Percentiles rank a stretch among this genome's conserved stretches.
These are phyloP conservation scores for Aphyosemion australe DNA, from an alignment of 2,113 vertebrate genomes.

Conservation along the genomic window DNA sequence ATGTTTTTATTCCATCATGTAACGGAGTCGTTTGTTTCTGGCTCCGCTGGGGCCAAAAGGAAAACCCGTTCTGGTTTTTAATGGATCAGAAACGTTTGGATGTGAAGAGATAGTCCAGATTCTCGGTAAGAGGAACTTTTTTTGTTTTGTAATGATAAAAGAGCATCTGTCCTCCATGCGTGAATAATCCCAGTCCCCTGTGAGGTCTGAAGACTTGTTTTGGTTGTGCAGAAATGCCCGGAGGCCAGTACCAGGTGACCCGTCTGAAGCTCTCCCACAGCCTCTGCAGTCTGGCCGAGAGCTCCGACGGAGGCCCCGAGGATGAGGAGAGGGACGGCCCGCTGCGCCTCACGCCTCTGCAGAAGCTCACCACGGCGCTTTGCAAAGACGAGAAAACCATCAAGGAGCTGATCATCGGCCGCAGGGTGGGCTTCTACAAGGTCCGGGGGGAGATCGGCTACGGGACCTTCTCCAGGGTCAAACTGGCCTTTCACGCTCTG, in stretches of 20 bases:
- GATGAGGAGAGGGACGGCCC: conserved; percentile 59
- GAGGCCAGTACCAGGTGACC: conserved; percentile 41
- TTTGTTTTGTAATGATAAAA: neutral
- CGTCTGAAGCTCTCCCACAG: conserved; percentile 44
- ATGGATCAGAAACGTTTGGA: conserved; percentile 27
- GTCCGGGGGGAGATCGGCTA: conserved; percentile 91
- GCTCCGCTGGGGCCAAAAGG: neutral
- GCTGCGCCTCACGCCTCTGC: conserved; percentile 82
- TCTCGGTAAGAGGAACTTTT: conserved; percentile 50
- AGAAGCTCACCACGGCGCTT: conserved; percentile 89
- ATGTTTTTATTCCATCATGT: conserved; percentile 12
- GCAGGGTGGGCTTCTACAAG: conserved; percentile 92
- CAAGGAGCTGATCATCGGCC: conserved; percentile 90
- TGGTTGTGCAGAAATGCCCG: conserved; percentile 51
- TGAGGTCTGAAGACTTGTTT: too few species aligned
- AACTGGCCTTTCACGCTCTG: conserved; percentile 90
- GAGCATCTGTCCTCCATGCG: too few species aligned
- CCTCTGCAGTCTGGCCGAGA: conserved; percentile 79
- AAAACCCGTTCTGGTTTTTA: neutral
- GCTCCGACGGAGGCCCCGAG: conserved; percentile 63
- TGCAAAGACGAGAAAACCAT: conserved; percentile 87
- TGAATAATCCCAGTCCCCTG: too few species aligned
- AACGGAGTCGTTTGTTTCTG: neutral
- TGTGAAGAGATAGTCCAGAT: conserved; percentile 10
- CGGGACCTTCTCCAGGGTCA: conserved; percentile 96